Base-by-base conservation (phyloP, 2,797 vertebrate species). In the Enteromius anoplus region DNA sequence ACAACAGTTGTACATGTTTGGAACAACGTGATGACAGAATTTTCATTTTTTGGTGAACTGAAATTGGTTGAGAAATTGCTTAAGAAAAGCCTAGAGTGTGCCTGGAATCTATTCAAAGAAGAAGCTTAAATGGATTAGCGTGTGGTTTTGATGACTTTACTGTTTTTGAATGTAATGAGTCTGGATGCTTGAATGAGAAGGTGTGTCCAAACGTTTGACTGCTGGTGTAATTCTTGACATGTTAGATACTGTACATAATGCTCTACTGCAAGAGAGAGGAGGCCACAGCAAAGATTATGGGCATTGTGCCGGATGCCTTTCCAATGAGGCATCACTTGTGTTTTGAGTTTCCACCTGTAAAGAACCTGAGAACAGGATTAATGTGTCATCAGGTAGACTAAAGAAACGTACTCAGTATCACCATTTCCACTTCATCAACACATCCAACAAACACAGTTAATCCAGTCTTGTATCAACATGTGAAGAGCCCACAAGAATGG, bases 381-480 rank as follows among this genome's bases (percentile, higher is more conserved):
- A 89, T 84, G 84, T 89, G 85, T 89, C 85, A 87, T 88, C 82
- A 60, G 85, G 40, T 83, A 80, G 78, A 88, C 76, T 85, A 78
- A 87, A 85, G 81, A 83, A 77, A 68, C 21, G 37, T 11, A 19
- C 51, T 42, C 10, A 51, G 69, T 70, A 49, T 64, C 70, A 62
- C 51, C 85, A 81, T 55, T 72, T 66, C 73, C 53, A 83, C 37
- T 80, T 51, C 83, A 60, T 84, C 78, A 72, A 78, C 76, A 76
- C 49, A 45, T 75, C 19, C 37, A 69, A 55, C 71, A 66, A 68
- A 81, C 66, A 70, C 45, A 65, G 72, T 32, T 86, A 88, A 84
- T 87, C 84, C 40, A 69, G 69, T 85, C 86, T 6, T 88, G 89
- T 80, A 85, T 81, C 80, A 78, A 87, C 89, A 88, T 87, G 90